phyloP scores from a whole-genome alignment of 1,140 invertebrate species.

The Coenobita brevimanus region DNA sequence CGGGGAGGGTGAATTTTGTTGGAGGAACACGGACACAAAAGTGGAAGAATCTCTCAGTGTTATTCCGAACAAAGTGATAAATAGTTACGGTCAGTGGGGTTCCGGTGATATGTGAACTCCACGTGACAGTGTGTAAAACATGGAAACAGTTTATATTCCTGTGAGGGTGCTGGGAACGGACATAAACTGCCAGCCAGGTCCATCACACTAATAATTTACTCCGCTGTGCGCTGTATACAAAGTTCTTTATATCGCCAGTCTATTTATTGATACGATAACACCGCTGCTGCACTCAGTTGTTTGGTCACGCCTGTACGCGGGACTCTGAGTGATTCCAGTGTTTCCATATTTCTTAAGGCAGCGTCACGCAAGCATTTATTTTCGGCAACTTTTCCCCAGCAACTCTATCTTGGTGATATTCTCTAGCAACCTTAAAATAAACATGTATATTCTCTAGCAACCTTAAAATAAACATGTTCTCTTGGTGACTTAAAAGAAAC shows the following conservation, averaged over 20 bases:
- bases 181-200: not conserved
- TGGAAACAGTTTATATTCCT: not conserved
- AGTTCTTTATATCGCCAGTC: slow-evolving; percentile 60
- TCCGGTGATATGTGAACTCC: not conserved
- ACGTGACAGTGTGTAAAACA: not conserved
- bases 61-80: not conserved
- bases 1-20: not conserved
- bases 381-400: not conserved
- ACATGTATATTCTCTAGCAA: too few relatives aligned
- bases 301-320: slow-evolving; percentile 14
- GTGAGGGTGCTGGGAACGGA: not conserved
- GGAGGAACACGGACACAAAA: not conserved
- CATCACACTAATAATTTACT: slow-evolving; percentile 24
- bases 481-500: too few relatives aligned
- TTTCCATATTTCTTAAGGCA: slow-evolving; percentile 26
- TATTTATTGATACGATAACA: slow-evolving; percentile 51
- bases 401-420: too few relatives aligned
- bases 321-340: slow-evolving; percentile 25
- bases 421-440: too few relatives aligned
- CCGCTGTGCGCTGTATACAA: slow-evolving; percentile 37
- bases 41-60: not conserved
- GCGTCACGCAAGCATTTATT: not conserved
- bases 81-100: slow-evolving; percentile 10
- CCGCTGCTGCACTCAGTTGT: slow-evolving; percentile 36
- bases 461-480: too few relatives aligned